These are phyloP conservation scores for Gallinago stenura DNA, from an alignment of 2,797 vertebrate genomes.

Conservation along the genomic window DNA sequence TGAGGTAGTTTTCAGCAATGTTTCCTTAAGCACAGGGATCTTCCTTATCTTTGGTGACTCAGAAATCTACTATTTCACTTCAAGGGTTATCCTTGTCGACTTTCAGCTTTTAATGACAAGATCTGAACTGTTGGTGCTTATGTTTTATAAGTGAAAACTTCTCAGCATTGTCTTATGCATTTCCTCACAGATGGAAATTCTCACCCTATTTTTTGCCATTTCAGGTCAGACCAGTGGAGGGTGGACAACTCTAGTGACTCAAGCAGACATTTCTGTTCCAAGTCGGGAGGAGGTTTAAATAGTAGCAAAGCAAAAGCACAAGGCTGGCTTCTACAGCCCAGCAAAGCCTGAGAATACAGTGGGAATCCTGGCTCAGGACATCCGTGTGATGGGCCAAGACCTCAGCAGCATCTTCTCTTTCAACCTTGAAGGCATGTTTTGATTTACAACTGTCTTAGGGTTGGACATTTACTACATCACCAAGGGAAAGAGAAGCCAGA, in stretches of 20 bases:
- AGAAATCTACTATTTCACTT: background rate
- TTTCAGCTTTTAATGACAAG: background rate
- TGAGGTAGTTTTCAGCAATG: background rate
- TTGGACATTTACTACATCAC: background rate
- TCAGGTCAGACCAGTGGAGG: background rate
- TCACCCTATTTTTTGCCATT: background rate
- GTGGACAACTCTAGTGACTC: background rate
- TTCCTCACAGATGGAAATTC: background rate
- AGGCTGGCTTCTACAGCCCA: background rate
- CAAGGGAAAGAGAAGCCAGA: background rate
- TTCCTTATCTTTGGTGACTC: background rate
- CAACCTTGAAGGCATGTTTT: background rate
- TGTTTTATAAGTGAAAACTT: background rate
- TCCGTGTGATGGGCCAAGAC: background rate
- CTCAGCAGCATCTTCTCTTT: background rate
- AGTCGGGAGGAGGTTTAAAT: background rate
- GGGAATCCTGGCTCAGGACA: background rate
- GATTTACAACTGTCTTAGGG: background rate
- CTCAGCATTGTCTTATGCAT: background rate
- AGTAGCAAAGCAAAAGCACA: background rate
- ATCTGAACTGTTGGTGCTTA: background rate
- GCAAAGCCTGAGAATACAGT: background rate
- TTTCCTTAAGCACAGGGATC: background rate
- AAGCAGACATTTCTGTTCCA: background rate
- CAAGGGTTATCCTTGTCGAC: background rate